Conservation (phyloP, 1,140 invertebrate species). For the Thereuonema tuberculata region DNA sequence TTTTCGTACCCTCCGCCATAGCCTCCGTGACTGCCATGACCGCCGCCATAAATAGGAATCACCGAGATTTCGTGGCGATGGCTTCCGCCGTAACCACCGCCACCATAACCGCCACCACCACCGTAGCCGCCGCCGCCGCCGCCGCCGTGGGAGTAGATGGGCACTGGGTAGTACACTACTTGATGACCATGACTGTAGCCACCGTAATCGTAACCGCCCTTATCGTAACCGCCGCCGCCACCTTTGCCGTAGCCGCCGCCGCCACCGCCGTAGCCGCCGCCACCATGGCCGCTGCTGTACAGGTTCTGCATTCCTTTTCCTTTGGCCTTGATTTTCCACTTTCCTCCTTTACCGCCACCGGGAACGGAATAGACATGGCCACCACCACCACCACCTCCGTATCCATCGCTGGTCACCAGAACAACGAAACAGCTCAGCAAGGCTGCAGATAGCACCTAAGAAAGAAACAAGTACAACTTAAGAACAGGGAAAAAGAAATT, state of each 20-base stretch:
- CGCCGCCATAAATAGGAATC: neutral
- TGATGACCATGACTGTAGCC: neutral
- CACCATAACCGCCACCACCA: neutral
- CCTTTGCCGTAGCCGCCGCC: neutral
- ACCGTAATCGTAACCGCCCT: neutral
- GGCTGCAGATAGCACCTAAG: too few species aligned
- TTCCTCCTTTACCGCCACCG: neutral
- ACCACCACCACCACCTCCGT: neutral
- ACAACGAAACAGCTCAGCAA: neutral
- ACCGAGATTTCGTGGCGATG: neutral
- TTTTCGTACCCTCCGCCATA: neutral
- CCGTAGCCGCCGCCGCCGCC: too few species aligned
- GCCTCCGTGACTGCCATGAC: neutral
- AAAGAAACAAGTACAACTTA: too few species aligned
- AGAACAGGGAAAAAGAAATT: too few species aligned
- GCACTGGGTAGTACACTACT: neutral
- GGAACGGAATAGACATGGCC: neutral
- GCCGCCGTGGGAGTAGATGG: neutral
- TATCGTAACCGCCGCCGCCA: neutral
- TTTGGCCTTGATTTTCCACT: neutral
- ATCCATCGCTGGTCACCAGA: neutral
- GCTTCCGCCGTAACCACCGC: neutral
- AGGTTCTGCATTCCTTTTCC: slow-evolving; percentile 3
- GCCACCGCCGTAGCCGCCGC: neutral
- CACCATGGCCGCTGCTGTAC: neutral